Conservation (phyloP, 2,888 invertebrate species). For the Drosophila neonasuta region DNA sequence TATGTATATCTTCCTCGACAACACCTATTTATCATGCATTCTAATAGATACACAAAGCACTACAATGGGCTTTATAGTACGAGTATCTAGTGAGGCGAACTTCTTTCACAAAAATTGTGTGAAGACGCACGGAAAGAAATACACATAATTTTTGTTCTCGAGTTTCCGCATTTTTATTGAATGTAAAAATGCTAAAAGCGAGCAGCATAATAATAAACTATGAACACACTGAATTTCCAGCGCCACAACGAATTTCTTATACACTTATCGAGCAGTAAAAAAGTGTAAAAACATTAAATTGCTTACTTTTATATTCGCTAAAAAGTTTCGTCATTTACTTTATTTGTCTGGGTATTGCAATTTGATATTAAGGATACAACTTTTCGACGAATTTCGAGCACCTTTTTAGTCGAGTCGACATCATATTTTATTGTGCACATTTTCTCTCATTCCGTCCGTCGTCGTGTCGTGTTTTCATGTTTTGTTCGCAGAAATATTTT, state of each 20-base stretch:
- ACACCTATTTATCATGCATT: slow-evolving; percentile 2
- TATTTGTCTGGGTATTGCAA: slow-evolving; percentile 27
- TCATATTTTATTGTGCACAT: slow-evolving; percentile 24
- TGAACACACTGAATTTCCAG: not conserved
- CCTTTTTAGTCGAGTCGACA: slow-evolving; percentile 18
- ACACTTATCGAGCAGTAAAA: slow-evolving; percentile 19
- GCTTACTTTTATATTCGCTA: not conserved
- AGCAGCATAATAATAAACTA: slow-evolving; percentile 27
- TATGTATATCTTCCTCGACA: not conserved
- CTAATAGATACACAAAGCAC: slow-evolving; percentile 12
- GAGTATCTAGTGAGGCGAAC: slow-evolving; percentile 4
- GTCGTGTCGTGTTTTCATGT: not conserved
- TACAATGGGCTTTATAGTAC: slow-evolving; percentile 33
- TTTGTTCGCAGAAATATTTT: slow-evolving; percentile 69
- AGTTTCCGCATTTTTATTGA: slow-evolving; percentile 51
- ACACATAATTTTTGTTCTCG: slow-evolving; percentile 41
- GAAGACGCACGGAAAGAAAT: slow-evolving; percentile 46
- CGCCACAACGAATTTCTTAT: slow-evolving; percentile 10
- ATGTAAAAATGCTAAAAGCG: slow-evolving; percentile 18
- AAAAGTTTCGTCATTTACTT: slow-evolving; percentile 13
- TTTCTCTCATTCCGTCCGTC: not conserved
- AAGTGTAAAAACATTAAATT: not conserved
- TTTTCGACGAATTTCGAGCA: slow-evolving; percentile 28
- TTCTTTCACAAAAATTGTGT: slow-evolving; percentile 19
- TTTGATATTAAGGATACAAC: slow-evolving; percentile 33